phyloP scores from a whole-genome alignment of 2,797 vertebrate species.

The Siniperca undulata region DNA sequence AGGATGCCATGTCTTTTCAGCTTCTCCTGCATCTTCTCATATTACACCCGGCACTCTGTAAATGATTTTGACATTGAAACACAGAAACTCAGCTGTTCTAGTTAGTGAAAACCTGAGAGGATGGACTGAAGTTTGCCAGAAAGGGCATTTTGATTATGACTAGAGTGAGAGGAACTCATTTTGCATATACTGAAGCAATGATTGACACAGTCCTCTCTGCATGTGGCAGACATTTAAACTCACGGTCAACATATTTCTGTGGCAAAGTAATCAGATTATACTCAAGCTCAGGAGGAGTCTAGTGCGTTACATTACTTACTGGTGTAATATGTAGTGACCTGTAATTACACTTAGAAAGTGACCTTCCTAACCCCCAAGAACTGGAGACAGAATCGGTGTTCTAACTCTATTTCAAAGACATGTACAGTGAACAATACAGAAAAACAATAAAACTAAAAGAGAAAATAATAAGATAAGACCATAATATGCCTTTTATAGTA shows the following conservation, averaged over 20 bases:
- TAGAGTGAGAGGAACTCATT: neutral
- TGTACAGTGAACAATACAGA: conserved; percentile 44
- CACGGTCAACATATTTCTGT: neutral
- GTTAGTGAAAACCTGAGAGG: neutral
- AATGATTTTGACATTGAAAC: neutral
- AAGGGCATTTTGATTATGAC: neutral
- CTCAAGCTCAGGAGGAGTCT: neutral
- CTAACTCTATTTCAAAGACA: conserved; percentile 28
- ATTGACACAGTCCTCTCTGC: neutral
- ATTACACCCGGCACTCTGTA: neutral
- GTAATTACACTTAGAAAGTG: conserved; percentile 52
- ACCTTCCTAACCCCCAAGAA: conserved; percentile 35
- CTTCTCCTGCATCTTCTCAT: neutral
- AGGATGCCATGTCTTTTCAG: neutral
- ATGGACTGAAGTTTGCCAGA: neutral
- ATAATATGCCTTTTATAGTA: conserved; percentile 66
- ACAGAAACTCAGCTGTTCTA: neutral
- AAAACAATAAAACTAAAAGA: conserved; percentile 3
- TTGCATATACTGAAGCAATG: neutral
- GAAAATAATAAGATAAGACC: conserved; percentile 42
- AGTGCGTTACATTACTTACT: conserved; percentile 23
- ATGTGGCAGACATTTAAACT: neutral
- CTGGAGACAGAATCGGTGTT: conserved; percentile 45
- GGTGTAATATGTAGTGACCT: conserved; percentile 10
- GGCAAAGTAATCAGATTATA: conserved; percentile 33